These are phyloP conservation scores for Chlamydotis undulata DNA, from an alignment of 2,113 vertebrate species.

Conservation along the genomic window DNA sequence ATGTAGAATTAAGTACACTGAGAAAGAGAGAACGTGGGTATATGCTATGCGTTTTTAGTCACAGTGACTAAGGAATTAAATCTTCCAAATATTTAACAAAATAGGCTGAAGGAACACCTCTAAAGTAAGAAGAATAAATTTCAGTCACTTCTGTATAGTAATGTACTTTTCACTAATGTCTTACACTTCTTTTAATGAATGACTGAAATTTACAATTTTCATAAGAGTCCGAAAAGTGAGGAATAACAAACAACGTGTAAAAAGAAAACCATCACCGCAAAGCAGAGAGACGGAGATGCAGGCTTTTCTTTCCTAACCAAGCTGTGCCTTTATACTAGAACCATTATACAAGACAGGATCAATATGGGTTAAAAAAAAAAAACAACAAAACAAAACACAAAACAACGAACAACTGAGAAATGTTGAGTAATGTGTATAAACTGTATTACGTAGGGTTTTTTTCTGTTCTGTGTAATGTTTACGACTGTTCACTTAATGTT, in stretches of 20 bases:
- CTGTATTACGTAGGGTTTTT: conserved; percentile 58
- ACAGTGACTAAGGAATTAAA: neutral
- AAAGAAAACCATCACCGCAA: neutral
- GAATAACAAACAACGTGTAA: conserved; percentile 21
- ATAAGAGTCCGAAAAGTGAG: conserved; percentile 47
- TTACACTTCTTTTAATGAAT: neutral
- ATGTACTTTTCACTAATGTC: neutral
- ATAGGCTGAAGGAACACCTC: neutral
- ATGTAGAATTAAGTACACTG: neutral
- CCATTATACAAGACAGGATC: conserved; percentile 79
- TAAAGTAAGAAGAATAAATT: conserved; percentile 5
- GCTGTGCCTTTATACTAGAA: conserved; percentile 91
- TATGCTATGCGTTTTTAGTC: neutral
- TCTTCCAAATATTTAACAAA: neutral
- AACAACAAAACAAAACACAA: conserved; percentile 37
- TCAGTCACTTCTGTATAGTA: neutral
- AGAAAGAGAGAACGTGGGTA: neutral
- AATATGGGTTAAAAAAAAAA: conserved; percentile 67
- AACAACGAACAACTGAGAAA: conserved; percentile 79
- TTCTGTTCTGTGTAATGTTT: conserved; percentile 72
- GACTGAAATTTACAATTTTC: conserved; percentile 6
- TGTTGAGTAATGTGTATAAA: conserved; percentile 78
- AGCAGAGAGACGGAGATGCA: conserved; percentile 42
- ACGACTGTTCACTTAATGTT: conserved; percentile 67
- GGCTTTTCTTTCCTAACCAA: conserved; percentile 84